Conservation (phyloP, 2,797 vertebrate species). For the Spatula versicolor region DNA sequence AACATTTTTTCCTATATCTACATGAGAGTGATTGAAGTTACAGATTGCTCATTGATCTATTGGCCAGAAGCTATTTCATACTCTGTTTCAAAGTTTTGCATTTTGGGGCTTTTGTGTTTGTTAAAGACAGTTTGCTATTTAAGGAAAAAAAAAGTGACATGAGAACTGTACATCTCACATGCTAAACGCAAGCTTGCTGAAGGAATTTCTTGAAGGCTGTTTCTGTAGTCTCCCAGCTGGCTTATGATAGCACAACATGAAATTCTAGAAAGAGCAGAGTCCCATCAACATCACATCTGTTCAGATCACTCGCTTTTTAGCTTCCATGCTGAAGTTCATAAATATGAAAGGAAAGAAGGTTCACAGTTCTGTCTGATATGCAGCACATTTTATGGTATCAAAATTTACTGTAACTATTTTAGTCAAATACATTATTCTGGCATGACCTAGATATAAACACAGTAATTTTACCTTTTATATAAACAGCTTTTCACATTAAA, state of each 20-base stretch:
- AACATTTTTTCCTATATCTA: background rate
- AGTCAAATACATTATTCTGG: background rate
- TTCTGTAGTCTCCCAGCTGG: conserved; percentile 22
- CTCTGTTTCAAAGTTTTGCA: background rate
- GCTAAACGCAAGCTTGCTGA: background rate
- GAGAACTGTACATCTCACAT: background rate
- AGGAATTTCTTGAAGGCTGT: background rate
- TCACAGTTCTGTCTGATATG: background rate
- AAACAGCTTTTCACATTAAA: conserved; percentile 1
- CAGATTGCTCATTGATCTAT: background rate
- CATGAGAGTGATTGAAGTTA: background rate
- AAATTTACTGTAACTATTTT: conserved; percentile 9
- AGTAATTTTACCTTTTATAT: background rate
- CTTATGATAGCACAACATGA: background rate
- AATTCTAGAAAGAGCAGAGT: conserved; percentile 3
- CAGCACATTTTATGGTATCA: background rate
- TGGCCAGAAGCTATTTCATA: background rate
- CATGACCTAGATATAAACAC: conserved; percentile 8
- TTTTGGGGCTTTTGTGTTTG: background rate
- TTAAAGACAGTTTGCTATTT: background rate
- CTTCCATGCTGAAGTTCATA: conserved; percentile 27
- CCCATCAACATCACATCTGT: conserved; percentile 49
- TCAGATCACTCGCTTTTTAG: conserved; percentile 14
- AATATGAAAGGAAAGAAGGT: conserved; percentile 27
- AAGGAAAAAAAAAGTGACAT: background rate